Evolutionary conservation across 2,888 invertebrate species (phyloP), one percentile per base, ranked within the genome.

Genomic region (Copidosoma aretas): DNA sequence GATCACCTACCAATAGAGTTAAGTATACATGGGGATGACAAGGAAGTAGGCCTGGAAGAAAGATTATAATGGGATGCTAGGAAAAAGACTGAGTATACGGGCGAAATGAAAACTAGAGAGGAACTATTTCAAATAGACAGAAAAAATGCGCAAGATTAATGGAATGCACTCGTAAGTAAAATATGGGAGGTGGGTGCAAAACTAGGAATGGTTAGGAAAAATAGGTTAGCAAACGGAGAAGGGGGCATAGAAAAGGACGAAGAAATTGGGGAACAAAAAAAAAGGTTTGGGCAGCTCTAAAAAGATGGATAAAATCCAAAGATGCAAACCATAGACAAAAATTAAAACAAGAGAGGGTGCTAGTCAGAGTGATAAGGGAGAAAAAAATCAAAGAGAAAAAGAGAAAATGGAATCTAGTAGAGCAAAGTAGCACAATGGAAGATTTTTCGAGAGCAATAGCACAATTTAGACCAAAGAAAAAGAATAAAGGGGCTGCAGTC

Each of bases 1-100:
- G 60, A 60, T 25, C 60, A 60, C 49, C 24, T 60, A 8, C 57
- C 21, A 41, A 21, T 58, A 39, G 53, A 53, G 22, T 10, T 22
- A 54, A 54, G 17, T 54, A 25, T 32, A 21, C 17, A 58, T 10
- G 58, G 41, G n/a, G 58, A 21, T 19, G 39, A 58, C 1, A 10
- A 58, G 41, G 49, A 49, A 10, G 10, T 49, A n/a, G 19, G 10
- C 2, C 10, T 49, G 10, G 49, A 49, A 49, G 19, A 49, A 19
- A 3, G 3, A 17, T 49, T 19, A n/a, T 5, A 8, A 32, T 32
- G 32, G 32, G 32, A 32, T 32, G 32, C 32, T 5, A 32, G 32
- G 32, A 32, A 32, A 49, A 49, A 19, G 19, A 49, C 2, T 10
- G 10, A 58, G n/a, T 58, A 58, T 15, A 4, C 39, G 3, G 41